Conservation (phyloP, 2,888 invertebrate species). For the Tipula confusa region DNA sequence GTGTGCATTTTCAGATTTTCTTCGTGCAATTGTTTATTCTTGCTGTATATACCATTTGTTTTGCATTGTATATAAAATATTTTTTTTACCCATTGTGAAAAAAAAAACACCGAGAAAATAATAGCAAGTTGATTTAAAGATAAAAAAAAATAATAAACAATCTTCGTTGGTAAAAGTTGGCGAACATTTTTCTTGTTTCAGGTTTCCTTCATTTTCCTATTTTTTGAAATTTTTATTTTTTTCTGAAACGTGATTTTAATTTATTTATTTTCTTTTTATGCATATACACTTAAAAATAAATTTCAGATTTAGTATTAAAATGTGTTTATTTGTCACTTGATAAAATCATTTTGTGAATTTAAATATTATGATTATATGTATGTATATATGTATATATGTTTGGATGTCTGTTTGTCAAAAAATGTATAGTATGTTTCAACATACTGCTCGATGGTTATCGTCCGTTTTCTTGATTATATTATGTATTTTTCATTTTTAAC, state of each 20-base stretch:
- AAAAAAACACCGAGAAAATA: background rate
- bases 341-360: background rate
- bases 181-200: background rate
- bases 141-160: too few relatives aligned
- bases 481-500: background rate
- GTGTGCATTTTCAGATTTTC: background rate
- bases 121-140: background rate
- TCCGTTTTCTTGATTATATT: background rate
- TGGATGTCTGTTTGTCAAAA: background rate
- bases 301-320: background rate
- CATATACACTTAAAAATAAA: background rate
- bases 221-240: too few relatives aligned
- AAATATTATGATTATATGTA: background rate
- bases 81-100: background rate
- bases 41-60: background rate
- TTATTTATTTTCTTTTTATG: background rate
- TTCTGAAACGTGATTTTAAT: slow-evolving; percentile 9
- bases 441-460: background rate
- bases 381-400: background rate
- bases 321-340: background rate
- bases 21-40: background rate
- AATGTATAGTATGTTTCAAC: background rate
- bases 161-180: background rate
- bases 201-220: background rate
- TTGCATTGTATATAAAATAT: background rate